These are phyloP conservation scores for Diabrotica undecimpunctata DNA, from an alignment of 1,140 invertebrate species.

Conservation along the genomic window DNA sequence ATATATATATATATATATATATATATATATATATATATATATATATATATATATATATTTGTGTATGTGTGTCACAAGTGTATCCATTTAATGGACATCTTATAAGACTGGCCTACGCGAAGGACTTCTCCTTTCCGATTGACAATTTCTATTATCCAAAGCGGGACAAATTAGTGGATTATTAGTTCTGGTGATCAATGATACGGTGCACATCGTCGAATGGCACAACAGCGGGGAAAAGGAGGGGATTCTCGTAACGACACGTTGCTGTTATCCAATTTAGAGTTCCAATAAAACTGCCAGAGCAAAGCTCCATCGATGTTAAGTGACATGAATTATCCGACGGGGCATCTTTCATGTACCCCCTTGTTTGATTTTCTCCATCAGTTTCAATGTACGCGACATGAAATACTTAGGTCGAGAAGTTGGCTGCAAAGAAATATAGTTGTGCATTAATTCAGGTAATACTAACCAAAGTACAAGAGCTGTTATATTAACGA, in stretches of 20 bases:
- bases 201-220: constrained; percentile 41
- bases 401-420: too few species aligned
- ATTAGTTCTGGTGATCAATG: constrained; percentile 45
- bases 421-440: too few species aligned
- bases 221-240: constrained; percentile 10
- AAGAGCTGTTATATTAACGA: too few species aligned
- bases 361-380: too few species aligned
- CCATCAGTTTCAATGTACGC: too few species aligned
- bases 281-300: constrained; percentile 47
- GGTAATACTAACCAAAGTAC: too few species aligned
- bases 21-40: too few species aligned
- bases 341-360: constrained; percentile 12
- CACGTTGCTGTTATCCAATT: constrained; percentile 44
- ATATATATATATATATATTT: too few species aligned
- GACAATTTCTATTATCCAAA: constrained; percentile 44
- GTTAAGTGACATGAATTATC: constrained; percentile 47
- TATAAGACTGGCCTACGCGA: not conserved
- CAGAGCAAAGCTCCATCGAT: constrained; percentile 44
- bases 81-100: too few species aligned
- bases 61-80: too few species aligned
- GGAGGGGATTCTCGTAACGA: constrained; percentile 22
- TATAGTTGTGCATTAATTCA: too few species aligned
- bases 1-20: too few species aligned
- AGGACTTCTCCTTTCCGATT: constrained; percentile 27
- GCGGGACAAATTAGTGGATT: constrained; percentile 45